These are phyloP conservation scores for Numenius phaeopus DNA, from an alignment of 2,797 vertebrate genomes.

Conservation along the genomic window DNA sequence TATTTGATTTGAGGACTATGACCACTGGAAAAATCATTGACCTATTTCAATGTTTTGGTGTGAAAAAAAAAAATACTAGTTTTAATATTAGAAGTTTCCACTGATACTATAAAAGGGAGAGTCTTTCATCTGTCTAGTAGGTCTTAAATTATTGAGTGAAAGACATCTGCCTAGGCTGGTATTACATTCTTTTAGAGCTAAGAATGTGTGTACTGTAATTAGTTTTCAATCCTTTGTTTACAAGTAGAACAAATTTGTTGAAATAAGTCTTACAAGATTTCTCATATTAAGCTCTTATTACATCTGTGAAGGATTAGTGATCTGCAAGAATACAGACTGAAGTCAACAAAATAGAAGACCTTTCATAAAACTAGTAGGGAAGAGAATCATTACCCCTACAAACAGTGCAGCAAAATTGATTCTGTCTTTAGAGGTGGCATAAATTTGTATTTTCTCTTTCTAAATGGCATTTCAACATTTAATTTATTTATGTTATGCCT, in stretches of 20 bases:
- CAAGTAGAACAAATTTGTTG: background rate
- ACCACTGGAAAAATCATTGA: background rate
- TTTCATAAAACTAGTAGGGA: background rate
- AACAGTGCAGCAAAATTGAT: background rate
- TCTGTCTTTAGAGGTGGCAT: background rate
- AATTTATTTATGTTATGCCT: background rate
- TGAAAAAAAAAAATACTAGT: background rate
- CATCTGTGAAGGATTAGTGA: background rate
- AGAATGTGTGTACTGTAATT: background rate
- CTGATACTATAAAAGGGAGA: background rate
- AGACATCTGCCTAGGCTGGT: background rate
- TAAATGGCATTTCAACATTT: constrained; percentile 9
- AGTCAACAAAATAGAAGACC: background rate
- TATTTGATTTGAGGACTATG: background rate
- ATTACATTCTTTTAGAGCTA: background rate
- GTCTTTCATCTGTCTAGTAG: background rate
- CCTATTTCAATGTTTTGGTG: background rate
- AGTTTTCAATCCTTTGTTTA: background rate
- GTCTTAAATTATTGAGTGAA: background rate
- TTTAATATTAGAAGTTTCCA: background rate
- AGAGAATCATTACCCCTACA: background rate
- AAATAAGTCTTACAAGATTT: background rate
- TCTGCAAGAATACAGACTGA: background rate
- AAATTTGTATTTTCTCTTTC: background rate
- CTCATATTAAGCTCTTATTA: background rate